phyloP scores from a whole-genome alignment of 2,113 vertebrate genomes.

The Dendropsophus ebraccatus region DNA sequence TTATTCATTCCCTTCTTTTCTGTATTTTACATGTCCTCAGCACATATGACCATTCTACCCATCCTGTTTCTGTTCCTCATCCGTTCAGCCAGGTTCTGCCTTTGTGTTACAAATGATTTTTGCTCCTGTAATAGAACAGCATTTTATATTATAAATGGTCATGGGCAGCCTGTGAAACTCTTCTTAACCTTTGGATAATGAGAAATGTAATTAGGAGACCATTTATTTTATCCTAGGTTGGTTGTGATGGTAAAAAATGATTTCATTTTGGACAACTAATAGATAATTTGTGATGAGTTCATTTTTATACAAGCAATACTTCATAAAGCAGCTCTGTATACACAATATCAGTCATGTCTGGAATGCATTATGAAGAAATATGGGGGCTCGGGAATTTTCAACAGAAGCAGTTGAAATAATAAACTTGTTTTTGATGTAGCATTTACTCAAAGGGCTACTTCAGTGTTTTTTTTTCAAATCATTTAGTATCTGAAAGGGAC shows the following conservation, averaged over 20 bases:
- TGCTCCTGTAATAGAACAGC: background rate
- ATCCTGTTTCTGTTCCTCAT: background rate
- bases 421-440: background rate
- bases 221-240: slow-evolving; percentile 38
- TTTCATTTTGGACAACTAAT: slow-evolving; percentile 1
- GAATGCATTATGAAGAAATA: background rate
- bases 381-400: background rate
- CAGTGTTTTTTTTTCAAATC: too few relatives aligned
- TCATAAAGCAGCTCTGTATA: background rate
- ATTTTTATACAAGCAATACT: background rate
- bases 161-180: slow-evolving; percentile 18
- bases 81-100: background rate
- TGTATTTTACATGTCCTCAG: slow-evolving; percentile 21
- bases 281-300: background rate
- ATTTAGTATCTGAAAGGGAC: too few relatives aligned
- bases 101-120: slow-evolving; percentile 35
- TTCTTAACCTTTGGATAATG: slow-evolving; percentile 7
- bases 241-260: slow-evolving; percentile 9
- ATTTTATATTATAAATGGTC: slow-evolving; percentile 38
- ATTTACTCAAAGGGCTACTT: too few relatives aligned
- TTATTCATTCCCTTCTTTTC: slow-evolving; percentile 1
- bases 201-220: slow-evolving; percentile 20
- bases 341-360: background rate
- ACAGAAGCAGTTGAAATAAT: background rate
- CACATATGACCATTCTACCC: background rate